Conservation (phyloP, 2,888 invertebrate genomes). For the Leptodirus hochenwartii region DNA sequence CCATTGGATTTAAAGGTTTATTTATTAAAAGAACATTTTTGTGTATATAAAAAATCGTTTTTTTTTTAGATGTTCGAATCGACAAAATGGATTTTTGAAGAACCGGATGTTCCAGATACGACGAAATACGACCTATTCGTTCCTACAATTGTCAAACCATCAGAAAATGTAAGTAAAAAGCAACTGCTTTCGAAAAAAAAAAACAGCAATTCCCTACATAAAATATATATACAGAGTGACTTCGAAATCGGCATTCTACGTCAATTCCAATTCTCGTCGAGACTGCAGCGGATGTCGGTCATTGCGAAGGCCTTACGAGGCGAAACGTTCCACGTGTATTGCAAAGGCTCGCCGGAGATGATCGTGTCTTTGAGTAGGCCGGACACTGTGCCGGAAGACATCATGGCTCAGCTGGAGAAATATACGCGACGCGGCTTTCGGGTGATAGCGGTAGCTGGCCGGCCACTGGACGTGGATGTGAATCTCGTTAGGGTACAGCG, state of each 20-base stretch:
- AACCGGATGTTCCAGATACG: slow-evolving; percentile 59
- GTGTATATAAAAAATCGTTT: slow-evolving; percentile 4
- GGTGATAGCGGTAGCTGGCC: slow-evolving; percentile 71
- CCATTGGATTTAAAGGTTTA: slow-evolving; percentile 86
- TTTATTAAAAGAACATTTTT: too few species aligned
- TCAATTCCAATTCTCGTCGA: slow-evolving; percentile 67
- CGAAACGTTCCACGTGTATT: slow-evolving; percentile 58
- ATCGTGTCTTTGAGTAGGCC: slow-evolving; percentile 54
- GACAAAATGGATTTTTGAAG: slow-evolving; percentile 76
- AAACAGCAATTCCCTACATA: not conserved
- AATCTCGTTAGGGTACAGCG: slow-evolving; percentile 51
- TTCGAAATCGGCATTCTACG: slow-evolving; percentile 48
- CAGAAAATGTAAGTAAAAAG: slow-evolving; percentile 5
- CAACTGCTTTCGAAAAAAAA: not conserved
- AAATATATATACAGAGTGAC: too few species aligned
- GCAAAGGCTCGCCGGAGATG: slow-evolving; percentile 91
- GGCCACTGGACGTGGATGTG: slow-evolving; percentile 35
- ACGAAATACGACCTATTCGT: slow-evolving; percentile 66
- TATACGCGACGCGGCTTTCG: slow-evolving; percentile 86
- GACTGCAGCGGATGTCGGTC: slow-evolving; percentile 78
- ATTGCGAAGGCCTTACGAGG: slow-evolving; percentile 56
- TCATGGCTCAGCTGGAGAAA: slow-evolving; percentile 50
- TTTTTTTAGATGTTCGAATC: slow-evolving; percentile 76
- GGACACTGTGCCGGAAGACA: slow-evolving; percentile 59
- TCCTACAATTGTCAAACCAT: slow-evolving; percentile 60